Evolutionary conservation across 2,888 invertebrate species (phyloP).

Genomic region (Drosophila pullipes): DNA sequence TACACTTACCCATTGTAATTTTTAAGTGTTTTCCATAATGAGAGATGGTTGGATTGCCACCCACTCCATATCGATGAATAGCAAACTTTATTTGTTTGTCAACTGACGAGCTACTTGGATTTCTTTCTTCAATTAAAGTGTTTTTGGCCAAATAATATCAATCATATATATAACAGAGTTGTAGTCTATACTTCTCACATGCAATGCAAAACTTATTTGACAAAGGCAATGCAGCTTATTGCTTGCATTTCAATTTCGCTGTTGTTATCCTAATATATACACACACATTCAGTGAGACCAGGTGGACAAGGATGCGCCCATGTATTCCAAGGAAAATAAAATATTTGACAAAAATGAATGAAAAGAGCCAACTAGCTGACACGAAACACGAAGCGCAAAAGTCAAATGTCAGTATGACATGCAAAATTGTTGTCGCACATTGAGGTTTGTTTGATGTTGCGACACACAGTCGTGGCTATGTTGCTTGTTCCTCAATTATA

Average conservation of each 20-base stretch:
- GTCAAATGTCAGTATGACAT: constrained; percentile 79
- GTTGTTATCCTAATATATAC: constrained; percentile 50
- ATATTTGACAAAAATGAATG: constrained; percentile 41
- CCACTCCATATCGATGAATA: neutral
- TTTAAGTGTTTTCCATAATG: neutral
- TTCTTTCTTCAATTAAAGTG: constrained; percentile 43
- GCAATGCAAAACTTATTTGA: constrained; percentile 65
- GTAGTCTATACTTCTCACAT: constrained; percentile 50
- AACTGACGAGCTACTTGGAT: neutral
- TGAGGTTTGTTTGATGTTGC: constrained; percentile 57
- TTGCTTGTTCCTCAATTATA: neutral
- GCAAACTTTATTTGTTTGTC: neutral
- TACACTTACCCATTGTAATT: neutral
- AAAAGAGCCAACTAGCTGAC: constrained; percentile 36
- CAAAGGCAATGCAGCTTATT: constrained; percentile 54
- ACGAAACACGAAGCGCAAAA: constrained; percentile 78
- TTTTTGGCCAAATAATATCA: constrained; percentile 30
- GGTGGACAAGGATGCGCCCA: constrained; percentile 18
- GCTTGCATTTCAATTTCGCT: constrained; percentile 68
- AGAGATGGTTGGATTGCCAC: neutral
- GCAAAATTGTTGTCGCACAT: constrained; percentile 75
- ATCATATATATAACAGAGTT: constrained; percentile 25
- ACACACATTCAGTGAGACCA: constrained; percentile 1
- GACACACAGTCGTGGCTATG: neutral
- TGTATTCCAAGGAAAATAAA: constrained; percentile 27